Conservation (phyloP, 2,113 vertebrate species). For the Heterotis niloticus region DNA sequence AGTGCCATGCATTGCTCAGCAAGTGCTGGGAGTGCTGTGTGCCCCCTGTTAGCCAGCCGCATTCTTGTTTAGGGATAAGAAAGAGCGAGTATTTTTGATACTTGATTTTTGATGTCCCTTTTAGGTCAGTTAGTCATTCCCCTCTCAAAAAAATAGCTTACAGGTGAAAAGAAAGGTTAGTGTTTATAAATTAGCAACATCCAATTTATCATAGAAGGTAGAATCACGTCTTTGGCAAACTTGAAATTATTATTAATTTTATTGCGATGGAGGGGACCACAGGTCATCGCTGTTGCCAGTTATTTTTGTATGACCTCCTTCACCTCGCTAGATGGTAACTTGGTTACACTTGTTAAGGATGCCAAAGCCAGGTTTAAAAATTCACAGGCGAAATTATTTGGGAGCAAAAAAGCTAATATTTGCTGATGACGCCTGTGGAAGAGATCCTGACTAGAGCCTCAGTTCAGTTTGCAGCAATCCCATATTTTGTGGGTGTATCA, state of each 20-base stretch:
- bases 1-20: background rate
- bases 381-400: background rate
- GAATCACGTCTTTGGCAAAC: background rate
- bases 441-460: background rate
- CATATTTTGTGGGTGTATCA: background rate
- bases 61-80: background rate
- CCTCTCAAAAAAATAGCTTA: background rate
- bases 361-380: constrained; percentile 11
- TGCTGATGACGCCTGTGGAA: background rate
- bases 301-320: background rate
- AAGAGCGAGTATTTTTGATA: too few species aligned
- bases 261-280: background rate
- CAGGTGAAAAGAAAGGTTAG: too few species aligned
- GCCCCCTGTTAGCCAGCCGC: background rate
- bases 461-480: background rate
- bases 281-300: constrained; percentile 9
- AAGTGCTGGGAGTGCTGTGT: background rate
- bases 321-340: background rate
- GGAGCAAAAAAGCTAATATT: background rate
- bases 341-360: constrained; percentile 10
- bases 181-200: too few species aligned
- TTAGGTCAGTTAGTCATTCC: background rate
- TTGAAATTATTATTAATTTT: background rate
- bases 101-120: too few species aligned
- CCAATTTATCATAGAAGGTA: background rate